These are phyloP conservation scores for Rhizomys pruinosus DNA, from an alignment of 2,113 vertebrate species.

Conservation along the genomic window DNA sequence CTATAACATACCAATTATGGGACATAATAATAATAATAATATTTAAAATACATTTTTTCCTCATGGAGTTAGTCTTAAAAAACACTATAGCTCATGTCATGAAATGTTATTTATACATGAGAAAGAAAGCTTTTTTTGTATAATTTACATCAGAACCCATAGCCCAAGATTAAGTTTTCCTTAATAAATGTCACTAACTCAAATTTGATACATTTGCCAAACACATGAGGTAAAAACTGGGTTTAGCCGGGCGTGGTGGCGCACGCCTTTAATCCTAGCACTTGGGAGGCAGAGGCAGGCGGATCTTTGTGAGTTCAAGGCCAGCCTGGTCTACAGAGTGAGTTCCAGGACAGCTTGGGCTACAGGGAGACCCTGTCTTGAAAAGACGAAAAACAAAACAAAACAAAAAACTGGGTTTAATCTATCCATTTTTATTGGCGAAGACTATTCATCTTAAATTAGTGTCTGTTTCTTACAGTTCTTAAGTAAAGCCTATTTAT, in stretches of 20 bases:
- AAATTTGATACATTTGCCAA: slow-evolving; percentile 10
- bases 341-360: too few species aligned
- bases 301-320: too few species aligned
- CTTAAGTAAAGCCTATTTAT: slow-evolving; percentile 32
- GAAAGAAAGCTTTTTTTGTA: background rate
- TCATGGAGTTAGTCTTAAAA: slow-evolving; percentile 6
- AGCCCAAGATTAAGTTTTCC: slow-evolving; percentile 8
- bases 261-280: too few species aligned
- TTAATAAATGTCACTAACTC: background rate
- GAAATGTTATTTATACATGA: slow-evolving; percentile 12
- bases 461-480: slow-evolving; percentile 16
- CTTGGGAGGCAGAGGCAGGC: too few species aligned
- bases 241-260: too few species aligned
- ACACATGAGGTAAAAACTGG: background rate
- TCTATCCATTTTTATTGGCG: background rate
- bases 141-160: background rate
- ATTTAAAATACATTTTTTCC: background rate
- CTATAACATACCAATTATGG: background rate
- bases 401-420: slow-evolving; percentile 34
- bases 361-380: too few species aligned
- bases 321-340: too few species aligned
- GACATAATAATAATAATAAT: background rate
- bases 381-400: too few species aligned
- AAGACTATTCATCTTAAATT: slow-evolving; percentile 29
- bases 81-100: background rate